Percentiles rank a stretch among this genome's conserved stretches.
Conservation (phyloP, 2,113 vertebrate species). For the Hiodon alosoides region DNA sequence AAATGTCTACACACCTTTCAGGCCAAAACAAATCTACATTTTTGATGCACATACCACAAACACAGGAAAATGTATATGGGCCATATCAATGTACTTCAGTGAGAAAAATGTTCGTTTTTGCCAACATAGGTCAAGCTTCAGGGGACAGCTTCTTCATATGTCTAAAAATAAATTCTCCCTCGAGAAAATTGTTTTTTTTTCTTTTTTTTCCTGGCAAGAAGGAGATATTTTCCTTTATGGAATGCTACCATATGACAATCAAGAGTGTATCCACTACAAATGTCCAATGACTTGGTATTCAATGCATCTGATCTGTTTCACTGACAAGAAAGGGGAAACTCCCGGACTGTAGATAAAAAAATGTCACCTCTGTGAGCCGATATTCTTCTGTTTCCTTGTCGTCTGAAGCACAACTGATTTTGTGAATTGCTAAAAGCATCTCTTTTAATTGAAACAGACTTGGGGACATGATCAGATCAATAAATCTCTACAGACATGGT, state of each 20-base stretch:
- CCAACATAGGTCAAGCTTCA: slow-evolving; percentile 7
- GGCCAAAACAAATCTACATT: not conserved
- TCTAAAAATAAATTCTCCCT: not conserved
- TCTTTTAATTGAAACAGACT: not conserved
- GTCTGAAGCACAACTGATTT: slow-evolving; percentile 54
- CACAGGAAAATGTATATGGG: not conserved
- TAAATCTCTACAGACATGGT: not conserved
- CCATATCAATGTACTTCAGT: not conserved
- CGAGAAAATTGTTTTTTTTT: not conserved
- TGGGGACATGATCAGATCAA: not conserved
- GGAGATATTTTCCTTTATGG: not conserved
- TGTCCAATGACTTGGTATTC: no score
- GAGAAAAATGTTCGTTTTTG: not conserved
- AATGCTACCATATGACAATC: not conserved
- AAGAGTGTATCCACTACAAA: not conserved
- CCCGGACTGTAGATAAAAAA: not conserved
- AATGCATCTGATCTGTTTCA: not conserved
- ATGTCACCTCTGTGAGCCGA: slow-evolving; percentile 13
- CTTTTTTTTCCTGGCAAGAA: not conserved
- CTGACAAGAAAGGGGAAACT: not conserved
- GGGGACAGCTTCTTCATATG: not conserved
- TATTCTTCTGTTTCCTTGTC: slow-evolving; percentile 40
- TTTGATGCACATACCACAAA: not conserved
- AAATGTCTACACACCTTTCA: not conserved
- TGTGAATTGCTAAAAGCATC: slow-evolving; percentile 13